Evolutionary conservation across 2,888 invertebrate genomes (phyloP), one percentile per base, ranked within the genome.

Genomic region (Pristionchus maxplancki): DNA sequence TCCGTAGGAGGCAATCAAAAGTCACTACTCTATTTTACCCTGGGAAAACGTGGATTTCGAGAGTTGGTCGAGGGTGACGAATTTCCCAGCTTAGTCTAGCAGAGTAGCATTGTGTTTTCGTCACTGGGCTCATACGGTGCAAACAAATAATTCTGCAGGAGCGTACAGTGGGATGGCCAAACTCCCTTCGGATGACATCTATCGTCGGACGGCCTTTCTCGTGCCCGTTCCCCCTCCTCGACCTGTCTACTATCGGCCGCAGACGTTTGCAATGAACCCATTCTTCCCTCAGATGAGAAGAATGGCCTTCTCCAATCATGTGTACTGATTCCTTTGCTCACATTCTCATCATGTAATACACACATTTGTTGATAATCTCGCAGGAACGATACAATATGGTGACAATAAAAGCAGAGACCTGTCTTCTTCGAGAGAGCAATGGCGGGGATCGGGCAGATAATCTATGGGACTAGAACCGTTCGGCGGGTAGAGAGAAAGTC

Each of bases 281-380:
- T 85, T 85, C 85, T 44, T 85, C 31, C 85, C 85, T 8, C 85
- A 85, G 15, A 40, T 85, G 85, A 62, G 85, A 64, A 20, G 85
- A 44, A 48, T 58, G 58, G 44, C 53, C 15, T 83, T 64, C 62
- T 85, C 37, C 15, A 85, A 85, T 53, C 58, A 85, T 4, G 4
- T 64, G n/a, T 64, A 48, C 2, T 31, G 3, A 48, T n/a, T 44
- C 44, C 24, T 1, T 34, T 82, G 31, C 34, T 53, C 50, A 34
- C 53, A 6, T 53, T 3, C 37, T 58, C 84, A 48, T 11, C 44
- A 40, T 24, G 78, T 34, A 31, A 28, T n/a, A 74, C 31, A 81
- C 48, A 17, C 5, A 48, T 81, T 48, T 83, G 53, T 48, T 34
- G 67, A 67, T 67, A 34, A 71, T 71, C 37, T 58, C 58, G n/a